Evolutionary conservation across 1,140 invertebrate species (phyloP), one percentile per base, ranked within the genome.

Genomic region (Camponotus vicinus): DNA sequence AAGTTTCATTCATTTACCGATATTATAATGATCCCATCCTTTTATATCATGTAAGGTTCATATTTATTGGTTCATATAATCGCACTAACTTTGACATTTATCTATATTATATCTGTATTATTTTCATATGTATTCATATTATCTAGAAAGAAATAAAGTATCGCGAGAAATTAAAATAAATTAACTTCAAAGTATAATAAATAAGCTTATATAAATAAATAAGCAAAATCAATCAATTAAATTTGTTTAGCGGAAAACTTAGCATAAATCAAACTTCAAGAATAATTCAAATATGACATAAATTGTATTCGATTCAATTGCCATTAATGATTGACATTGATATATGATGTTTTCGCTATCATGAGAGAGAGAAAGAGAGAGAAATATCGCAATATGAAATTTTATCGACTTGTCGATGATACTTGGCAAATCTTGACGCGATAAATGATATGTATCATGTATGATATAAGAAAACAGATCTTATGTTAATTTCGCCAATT

Each of bases 241-340:
- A 27, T 5, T 18, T 61, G 18, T 27, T 83, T 75, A 37, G 40
- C 40, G 40, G 1, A 52, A 15, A 63, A 73, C 27, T 83, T 61
- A 40, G 21, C 27, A 52, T 82, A 73, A 83, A 83, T 83, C 40
- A 75, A 73, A 71, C 27, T 63, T 3, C 42, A 27, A 0, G 13
- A 3, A 9, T 75, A 73, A 83, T 73, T 75, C 40, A 40, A 49
- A 27, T 55, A 18, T 40, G 27, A 57, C 55, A 61, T 63, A 45
- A 83, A 73, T 83, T 57, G 75, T 73, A n/a, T 57, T n/a, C 11
- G 55, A 73, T 83, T 83, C 55, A 59, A 82, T 82, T 59, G 78
- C 27, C 27, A 45, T 37, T 59, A 71, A 71, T 59, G 52, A 82
- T 82, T 59, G 78, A 21, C 27, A 45, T 37, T 59, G 59, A 71